Evolutionary conservation across 2,888 invertebrate species (phyloP).

Genomic region (Eilema griseolum): DNA sequence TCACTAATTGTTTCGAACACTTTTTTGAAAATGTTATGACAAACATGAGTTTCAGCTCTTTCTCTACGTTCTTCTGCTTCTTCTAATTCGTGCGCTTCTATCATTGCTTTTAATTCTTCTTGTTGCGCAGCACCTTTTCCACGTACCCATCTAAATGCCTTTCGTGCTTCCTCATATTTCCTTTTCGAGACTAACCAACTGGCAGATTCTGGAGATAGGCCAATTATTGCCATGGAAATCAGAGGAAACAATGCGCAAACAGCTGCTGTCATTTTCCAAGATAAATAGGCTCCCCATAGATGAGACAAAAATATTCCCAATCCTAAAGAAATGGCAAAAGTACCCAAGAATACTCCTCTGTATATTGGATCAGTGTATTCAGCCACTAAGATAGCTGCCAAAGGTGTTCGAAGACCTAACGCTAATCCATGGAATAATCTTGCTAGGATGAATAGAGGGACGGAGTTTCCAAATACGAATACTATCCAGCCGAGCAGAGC

Average conservation of each 20-base stretch:
- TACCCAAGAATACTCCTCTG: slow-evolving; percentile 88
- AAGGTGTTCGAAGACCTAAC: slow-evolving; percentile 84
- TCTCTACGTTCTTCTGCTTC: slow-evolving; percentile 61
- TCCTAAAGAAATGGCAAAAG: slow-evolving; percentile 88
- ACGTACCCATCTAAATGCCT: slow-evolving; percentile 88
- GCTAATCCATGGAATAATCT: slow-evolving; percentile 82
- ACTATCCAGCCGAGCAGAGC: slow-evolving; percentile 84
- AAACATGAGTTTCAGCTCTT: slow-evolving; percentile 53
- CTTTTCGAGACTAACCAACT: slow-evolving; percentile 89
- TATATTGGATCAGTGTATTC: slow-evolving; percentile 88
- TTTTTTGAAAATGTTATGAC: slow-evolving; percentile 64
- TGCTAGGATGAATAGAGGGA: slow-evolving; percentile 75
- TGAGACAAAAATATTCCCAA: slow-evolving; percentile 89
- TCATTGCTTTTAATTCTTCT: slow-evolving; percentile 80
- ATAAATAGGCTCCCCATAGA: slow-evolving; percentile 87
- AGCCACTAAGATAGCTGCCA: slow-evolving; percentile 86
- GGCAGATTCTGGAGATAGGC: slow-evolving; percentile 88
- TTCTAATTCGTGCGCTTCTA: slow-evolving; percentile 72
- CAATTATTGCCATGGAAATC: slow-evolving; percentile 78
- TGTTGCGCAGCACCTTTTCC: slow-evolving; percentile 80
- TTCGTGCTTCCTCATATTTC: slow-evolving; percentile 85
- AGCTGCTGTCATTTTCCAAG: slow-evolving; percentile 87
- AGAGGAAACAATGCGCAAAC: slow-evolving; percentile 84
- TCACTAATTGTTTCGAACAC: slow-evolving; percentile 65
- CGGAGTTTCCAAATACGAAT: slow-evolving; percentile 76